These are phyloP conservation scores for Cirrhinus mrigala DNA, from an alignment of 2,797 vertebrate species.

Conservation along the genomic window DNA sequence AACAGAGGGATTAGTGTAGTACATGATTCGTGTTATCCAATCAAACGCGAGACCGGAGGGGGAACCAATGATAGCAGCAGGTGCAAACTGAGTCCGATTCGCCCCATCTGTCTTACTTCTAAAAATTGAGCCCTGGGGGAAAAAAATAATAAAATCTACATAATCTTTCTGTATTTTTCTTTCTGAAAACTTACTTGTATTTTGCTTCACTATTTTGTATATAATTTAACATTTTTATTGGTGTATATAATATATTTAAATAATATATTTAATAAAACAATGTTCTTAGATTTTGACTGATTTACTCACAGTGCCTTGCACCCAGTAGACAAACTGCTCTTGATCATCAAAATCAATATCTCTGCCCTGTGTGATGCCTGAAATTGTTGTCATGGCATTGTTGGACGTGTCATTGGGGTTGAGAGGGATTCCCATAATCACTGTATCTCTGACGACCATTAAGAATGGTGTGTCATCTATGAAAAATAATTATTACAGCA, in stretches of 20 bases:
- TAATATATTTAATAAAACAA: background rate
- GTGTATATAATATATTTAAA: too few relatives aligned
- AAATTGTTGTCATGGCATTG: slow-evolving; percentile 77
- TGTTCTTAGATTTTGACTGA: background rate
- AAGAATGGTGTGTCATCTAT: slow-evolving; percentile 76
- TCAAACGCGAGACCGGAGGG: slow-evolving; percentile 80
- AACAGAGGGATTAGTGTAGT: slow-evolving; percentile 76
- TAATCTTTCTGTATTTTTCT: too few relatives aligned
- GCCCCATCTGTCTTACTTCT: slow-evolving; percentile 74
- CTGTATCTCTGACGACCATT: slow-evolving; percentile 76
- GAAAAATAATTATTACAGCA: background rate
- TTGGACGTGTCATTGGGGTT: slow-evolving; percentile 75
- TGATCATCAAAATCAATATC: slow-evolving; percentile 80
- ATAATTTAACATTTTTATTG: too few relatives aligned
- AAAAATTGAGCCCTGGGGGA: slow-evolving; percentile 75
- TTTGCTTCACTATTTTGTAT: too few relatives aligned
- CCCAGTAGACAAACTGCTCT: slow-evolving; percentile 79
- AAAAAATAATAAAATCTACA: background rate
- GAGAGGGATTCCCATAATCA: slow-evolving; percentile 78
- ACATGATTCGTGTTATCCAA: slow-evolving; percentile 79
- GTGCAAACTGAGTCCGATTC: slow-evolving; percentile 78
- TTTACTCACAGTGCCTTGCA: slow-evolving; percentile 74
- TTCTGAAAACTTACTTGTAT: too few relatives aligned
- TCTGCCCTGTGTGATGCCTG: slow-evolving; percentile 70
- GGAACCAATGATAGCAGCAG: slow-evolving; percentile 74